phyloP scores from a whole-genome alignment of 2,888 invertebrate species.

The Hoplodrina ambigua region DNA sequence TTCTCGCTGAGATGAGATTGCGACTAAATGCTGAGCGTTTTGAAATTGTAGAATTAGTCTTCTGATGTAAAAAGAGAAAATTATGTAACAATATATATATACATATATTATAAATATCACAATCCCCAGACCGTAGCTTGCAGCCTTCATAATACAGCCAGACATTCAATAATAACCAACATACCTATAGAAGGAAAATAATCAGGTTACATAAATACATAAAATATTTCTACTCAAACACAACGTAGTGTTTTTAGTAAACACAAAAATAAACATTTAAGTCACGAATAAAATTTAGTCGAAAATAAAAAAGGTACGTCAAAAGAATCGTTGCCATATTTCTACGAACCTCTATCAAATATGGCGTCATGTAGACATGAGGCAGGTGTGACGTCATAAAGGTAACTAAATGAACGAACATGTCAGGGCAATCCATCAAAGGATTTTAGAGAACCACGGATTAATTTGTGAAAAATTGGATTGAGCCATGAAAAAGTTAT shows the following conservation, averaged over 20 bases:
- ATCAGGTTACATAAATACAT: no score
- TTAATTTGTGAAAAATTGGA: slow-evolving; percentile 63
- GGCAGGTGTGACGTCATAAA: slow-evolving; percentile 36
- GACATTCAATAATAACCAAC: no score
- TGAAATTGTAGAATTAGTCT: no score
- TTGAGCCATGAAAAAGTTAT: slow-evolving; percentile 59
- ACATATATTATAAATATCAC: no score
- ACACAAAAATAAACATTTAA: background rate
- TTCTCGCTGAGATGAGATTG: no score
- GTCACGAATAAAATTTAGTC: background rate
- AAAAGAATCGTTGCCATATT: background rate
- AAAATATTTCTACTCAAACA: background rate
- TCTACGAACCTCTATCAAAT: slow-evolving; percentile 10
- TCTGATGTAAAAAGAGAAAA: no score
- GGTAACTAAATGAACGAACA: slow-evolving; percentile 40
- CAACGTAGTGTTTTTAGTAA: background rate
- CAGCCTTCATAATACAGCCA: no score
- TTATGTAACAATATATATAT: no score
- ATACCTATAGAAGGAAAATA: no score
- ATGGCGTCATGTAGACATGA: slow-evolving; percentile 13
- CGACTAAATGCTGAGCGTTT: no score
- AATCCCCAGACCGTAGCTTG: no score
- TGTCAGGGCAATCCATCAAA: slow-evolving; percentile 50
- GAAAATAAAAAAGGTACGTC: slow-evolving; percentile 1
- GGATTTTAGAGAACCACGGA: slow-evolving; percentile 54